Conservation (phyloP, 1,140 invertebrate genomes). For the Eciton burchellii region DNA sequence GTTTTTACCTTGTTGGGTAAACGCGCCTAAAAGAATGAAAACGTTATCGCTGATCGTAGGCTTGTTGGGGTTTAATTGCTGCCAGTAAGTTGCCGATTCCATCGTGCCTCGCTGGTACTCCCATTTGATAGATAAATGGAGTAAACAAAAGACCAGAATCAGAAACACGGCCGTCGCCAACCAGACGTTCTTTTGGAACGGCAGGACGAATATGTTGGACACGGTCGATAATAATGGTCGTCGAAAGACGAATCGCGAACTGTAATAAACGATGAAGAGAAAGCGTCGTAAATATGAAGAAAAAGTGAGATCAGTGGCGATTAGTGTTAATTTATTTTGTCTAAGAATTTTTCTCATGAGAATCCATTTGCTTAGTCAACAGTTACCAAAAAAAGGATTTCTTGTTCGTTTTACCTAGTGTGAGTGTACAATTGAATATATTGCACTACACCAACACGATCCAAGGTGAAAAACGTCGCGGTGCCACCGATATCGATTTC, state of each 20-base stretch:
- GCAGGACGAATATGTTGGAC: slow-evolving; percentile 88
- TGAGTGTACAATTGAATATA: slow-evolving; percentile 88
- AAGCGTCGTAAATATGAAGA: neutral
- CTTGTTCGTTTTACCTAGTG: slow-evolving; percentile 78
- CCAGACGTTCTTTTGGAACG: slow-evolving; percentile 88
- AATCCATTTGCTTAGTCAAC: neutral
- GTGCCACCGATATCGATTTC: slow-evolving; percentile 89
- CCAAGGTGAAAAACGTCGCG: slow-evolving; percentile 87
- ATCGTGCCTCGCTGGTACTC: slow-evolving; percentile 64
- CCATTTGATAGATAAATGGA: slow-evolving; percentile 84
- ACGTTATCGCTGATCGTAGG: slow-evolving; percentile 76
- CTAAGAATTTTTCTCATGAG: neutral
- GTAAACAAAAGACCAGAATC: slow-evolving; percentile 81
- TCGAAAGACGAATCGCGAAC: slow-evolving; percentile 88
- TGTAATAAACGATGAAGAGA: slow-evolving; percentile 41
- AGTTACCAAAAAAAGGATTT: neutral
- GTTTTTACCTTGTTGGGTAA: slow-evolving; percentile 78
- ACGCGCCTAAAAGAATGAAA: slow-evolving; percentile 75
- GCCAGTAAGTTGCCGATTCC: slow-evolving; percentile 41
- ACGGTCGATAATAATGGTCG: slow-evolving; percentile 89
- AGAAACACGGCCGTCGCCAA: slow-evolving; percentile 84
- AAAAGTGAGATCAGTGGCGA: slow-evolving; percentile 7
- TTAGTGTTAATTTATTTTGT: neutral
- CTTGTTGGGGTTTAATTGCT: slow-evolving; percentile 35
- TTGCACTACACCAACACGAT: slow-evolving; percentile 87